Base-by-base conservation (phyloP, 2,113 vertebrate genomes). In the Notechis scutatus region DNA sequence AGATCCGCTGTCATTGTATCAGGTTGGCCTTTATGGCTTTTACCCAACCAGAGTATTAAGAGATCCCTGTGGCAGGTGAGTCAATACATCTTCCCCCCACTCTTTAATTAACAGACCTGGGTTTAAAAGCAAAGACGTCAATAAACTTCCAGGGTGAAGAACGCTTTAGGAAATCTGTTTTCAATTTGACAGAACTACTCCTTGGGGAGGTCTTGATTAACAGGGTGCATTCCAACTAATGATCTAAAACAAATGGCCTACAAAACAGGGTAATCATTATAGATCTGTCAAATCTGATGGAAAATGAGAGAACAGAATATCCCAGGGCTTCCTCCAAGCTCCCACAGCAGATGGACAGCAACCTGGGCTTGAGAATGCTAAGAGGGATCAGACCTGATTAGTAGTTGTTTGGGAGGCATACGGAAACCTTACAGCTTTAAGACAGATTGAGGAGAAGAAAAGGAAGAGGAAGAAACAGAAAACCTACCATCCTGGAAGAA, bases 101-200 rank as follows among this genome's bases (percentile, higher is more conserved):
- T 61, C 93, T 96, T 95, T 96, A 96, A 96, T 96, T 96, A 96
- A 94, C 93, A 88, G 91, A 52, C 69, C 95, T 96, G 88, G 92
- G 88, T 91, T 90, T 91, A 91, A 92, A 42, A 81, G 95, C 87
- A 95, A 59, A 95, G 93, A 93, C 61, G 88, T 93, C 94, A n/a
- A 92, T 96, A 85, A 81, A 93, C 93, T 94, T 95, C 90, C 91
- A 57, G 74, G 88, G 91, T 29, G 89, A 94, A 90, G 55, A 92
- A 50, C 74, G 90, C 96, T 96, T 95, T 93, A 93, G 9, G 0
- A 95, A 95, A 95, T 92, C 94, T 23, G 50, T 95, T 95, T 88
- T 96, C 85, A 1, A 95, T 96, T 95, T 95, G 94, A 94, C 91
- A 89, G 93, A 94, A 95, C 91, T 94, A 89, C 91, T 56, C n/a